A percentile compares a stretch with the other conserved stretches of the same genome.
phyloP scores from a whole-genome alignment of 1,140 invertebrate species.

The Megalonaias nervosa region DNA sequence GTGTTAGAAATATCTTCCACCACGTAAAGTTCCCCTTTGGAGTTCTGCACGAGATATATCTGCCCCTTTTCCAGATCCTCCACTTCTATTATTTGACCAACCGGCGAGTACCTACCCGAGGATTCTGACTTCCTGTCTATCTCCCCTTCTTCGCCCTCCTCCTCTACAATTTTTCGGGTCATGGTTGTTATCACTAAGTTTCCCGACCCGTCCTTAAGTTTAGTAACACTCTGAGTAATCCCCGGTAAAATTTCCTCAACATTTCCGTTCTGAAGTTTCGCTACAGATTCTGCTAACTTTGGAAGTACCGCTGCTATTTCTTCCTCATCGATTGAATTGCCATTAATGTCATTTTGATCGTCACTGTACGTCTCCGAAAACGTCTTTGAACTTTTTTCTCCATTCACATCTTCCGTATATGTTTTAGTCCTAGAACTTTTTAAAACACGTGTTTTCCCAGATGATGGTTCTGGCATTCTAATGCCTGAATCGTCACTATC shows the following conservation, averaged over 20 bases:
- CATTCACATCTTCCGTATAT: slow-evolving; percentile 18
- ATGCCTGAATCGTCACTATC: not conserved
- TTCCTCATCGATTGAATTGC: slow-evolving; percentile 22
- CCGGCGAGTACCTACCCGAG: slow-evolving; percentile 24
- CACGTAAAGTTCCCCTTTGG: slow-evolving; percentile 28
- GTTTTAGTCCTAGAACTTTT: slow-evolving; percentile 25
- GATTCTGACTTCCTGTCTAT: slow-evolving; percentile 4
- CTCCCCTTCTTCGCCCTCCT: slow-evolving; percentile 1
- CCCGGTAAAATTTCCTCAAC: slow-evolving; percentile 32
- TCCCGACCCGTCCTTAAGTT: slow-evolving; percentile 23
- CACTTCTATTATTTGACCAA: slow-evolving; percentile 18
- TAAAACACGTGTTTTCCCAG: slow-evolving; percentile 22
- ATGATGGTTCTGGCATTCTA: slow-evolving; percentile 7
- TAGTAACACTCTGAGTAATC: slow-evolving; percentile 32
- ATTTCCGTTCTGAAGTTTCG: slow-evolving; percentile 21
- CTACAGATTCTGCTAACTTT: slow-evolving; percentile 22
- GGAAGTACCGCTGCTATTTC: slow-evolving; percentile 22
- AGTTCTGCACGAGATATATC: slow-evolving; percentile 30
- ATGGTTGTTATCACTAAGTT: slow-evolving; percentile 36
- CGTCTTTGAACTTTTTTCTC: slow-evolving; percentile 20
- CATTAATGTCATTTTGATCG: slow-evolving; percentile 16
- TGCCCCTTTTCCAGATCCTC: slow-evolving; percentile 33
- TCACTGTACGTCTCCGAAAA: slow-evolving; percentile 12
- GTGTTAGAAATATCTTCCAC: slow-evolving; percentile 28
- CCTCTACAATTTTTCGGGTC: slow-evolving; percentile 27